Base-by-base conservation (phyloP, 53 echinoderm and acorn worm genomes). In the Apostichopus leukothele region DNA sequence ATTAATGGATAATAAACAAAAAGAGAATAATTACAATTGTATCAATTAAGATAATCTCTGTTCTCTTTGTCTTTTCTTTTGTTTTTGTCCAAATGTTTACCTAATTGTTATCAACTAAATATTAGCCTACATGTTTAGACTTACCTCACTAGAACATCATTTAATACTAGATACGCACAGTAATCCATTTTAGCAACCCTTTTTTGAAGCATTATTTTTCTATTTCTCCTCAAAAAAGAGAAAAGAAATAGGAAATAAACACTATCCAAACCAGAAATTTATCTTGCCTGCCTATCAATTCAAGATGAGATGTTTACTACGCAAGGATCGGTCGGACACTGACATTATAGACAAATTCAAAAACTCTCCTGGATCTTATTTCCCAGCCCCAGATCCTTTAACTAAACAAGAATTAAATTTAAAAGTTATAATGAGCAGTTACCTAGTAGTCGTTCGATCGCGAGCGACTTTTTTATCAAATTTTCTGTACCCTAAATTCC, bases 351-450 rank as follows among this genome's bases (percentile, higher is more conserved):
- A 22, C 60, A 67, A 85, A 66, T 50, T 25, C 67, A 85, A 67
- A 63, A 39, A 39, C 67, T 22, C 66, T 8, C 66, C 16, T 59
- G 66, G 27, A 85, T 66, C 67, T 50, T 7, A 52, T 19, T 83
- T 18, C 54, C 0, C 85, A 85, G 63, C 61, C 85, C 85, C 22
- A 85, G 85, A 85, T 85, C 85, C 67, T 50, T 63, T 87, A 87
- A 74, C 88, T 21, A 87, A 87, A 87, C 75, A 87, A 87, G 88
- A 85, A 85, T 85, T 85, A 85, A 85, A 85, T 85, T 85, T 85
- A 85, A 85, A 85, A 63, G 66, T 60, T 85, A 85, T 85, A 85
- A 85, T 66, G 85, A 85, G 85, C 67, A 20, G 85, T 85, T 85
- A 85, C 74, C 88, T 18, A 51, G 88, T 87, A 55, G 21, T 74